Conservation (phyloP, 2,888 invertebrate genomes). For the Caenorhabditis imperialis region DNA sequence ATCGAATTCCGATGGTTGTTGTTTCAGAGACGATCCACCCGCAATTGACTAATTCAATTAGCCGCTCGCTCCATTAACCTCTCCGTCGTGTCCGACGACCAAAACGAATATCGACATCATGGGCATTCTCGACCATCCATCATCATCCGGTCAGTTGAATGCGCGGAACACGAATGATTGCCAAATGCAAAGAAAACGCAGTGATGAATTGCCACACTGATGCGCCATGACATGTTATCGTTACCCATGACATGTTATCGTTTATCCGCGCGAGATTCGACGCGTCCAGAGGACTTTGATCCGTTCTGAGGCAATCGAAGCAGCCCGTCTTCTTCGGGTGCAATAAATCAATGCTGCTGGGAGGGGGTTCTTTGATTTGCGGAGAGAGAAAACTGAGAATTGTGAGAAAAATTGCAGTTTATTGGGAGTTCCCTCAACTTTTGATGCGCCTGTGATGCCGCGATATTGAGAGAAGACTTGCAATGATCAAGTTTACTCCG, state of each 20-base stretch:
- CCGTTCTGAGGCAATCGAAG: constrained; percentile 1
- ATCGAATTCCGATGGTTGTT: constrained; percentile 9
- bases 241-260: constrained; percentile 1
- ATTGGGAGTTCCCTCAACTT: no score
- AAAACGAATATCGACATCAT: constrained; percentile 4
- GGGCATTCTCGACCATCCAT: constrained; percentile 49
- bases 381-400: background rate
- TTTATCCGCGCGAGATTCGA: constrained; percentile 2
- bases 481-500: background rate
- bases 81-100: background rate
- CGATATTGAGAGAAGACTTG: background rate
- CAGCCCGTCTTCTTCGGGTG: background rate
- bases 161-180: constrained; percentile 5
- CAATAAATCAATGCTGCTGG: background rate
- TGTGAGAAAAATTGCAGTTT: background rate
- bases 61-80: constrained; percentile 22
- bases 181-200: background rate
- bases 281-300: constrained; percentile 17
- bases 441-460: no score
- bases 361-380: constrained; percentile 4
- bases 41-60: constrained; percentile 23
- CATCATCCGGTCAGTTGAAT: constrained; percentile 41
- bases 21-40: constrained; percentile 22
- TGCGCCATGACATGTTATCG: constrained; percentile 36
- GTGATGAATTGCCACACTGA: constrained; percentile 25